Evolutionary conservation across 2,888 invertebrate genomes (phyloP), one percentile per base, ranked within the genome.

Genomic region (Amaurobius ferox): DNA sequence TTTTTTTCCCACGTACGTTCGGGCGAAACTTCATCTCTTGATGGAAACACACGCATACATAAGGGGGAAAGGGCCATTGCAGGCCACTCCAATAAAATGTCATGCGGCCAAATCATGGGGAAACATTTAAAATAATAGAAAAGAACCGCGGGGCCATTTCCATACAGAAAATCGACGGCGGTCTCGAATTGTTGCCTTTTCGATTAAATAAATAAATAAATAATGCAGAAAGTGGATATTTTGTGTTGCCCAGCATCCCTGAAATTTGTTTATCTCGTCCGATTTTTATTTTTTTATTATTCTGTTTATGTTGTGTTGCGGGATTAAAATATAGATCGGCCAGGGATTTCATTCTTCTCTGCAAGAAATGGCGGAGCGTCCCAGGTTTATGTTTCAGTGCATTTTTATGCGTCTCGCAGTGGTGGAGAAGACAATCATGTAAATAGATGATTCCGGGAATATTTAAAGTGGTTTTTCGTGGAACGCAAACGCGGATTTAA

Each of bases 41-140:
- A 78, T 77, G 77, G 83, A 35, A 77, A 85, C 61, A 76, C 81
- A 81, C 74, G 81, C 81, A 81, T 74, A 81, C 81, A 76, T 81
- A 68, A 68, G 80, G 66, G 66, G 81, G 80, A 74, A 48, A 55
- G 71, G 72, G 67, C 74, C 74, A 74, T 81, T 74, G 29, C 74
- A 70, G 78, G 81, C 55, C 80, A 83, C 74, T 76, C 74, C 83
- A 85, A 85, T 85, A 85, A 85, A 85, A 85, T 85, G 83, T 85
- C 83, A 85, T 77, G 83, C 83, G 67, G 77, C 83, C 83, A 64
- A 85, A 85, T 85, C 83, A 85, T 85, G 83, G 64, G 67, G 83
- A 85, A 85, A 85, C 83, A 85, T 85, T 85, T 85, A 85, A 85
- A 85, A 85, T 85, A 85, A 85, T 85, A 85, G 83, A 85, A 85